Evolutionary conservation across 1,140 invertebrate species (phyloP), one percentile per base, ranked within the genome.

Genomic region (Bombyx mori): DNA sequence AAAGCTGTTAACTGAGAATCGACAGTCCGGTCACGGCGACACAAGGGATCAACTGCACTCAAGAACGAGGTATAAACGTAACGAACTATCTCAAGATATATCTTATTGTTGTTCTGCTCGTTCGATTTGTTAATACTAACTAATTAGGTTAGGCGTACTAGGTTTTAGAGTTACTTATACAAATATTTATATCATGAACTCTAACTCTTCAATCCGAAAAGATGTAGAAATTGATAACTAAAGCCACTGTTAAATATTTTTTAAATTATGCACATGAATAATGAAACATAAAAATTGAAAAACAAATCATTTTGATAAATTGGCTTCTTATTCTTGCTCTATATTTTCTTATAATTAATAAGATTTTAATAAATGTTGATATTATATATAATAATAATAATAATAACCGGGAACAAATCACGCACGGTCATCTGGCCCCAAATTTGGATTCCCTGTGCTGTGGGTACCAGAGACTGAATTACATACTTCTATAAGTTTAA

Each of bases 1-100:
- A 85, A 82, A 79, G 70, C 69, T 74, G 79, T 81, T 82, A 82
- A 74, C 73, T 66, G 57, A 53, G 52, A 61, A 82, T 85, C 75
- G 63, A 77, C 55, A 85, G 77, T 79, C 82, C 68, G 66, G 78
- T 79, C 82, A 82, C 82, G 82, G 54, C 65, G 62, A 60, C 65
- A 59, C 63, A 60, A 62, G 71, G 75, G 75, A 79, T 83, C 79
- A 78, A 83, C 67, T 81, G 78, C 75, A 82, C 69, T 77, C 48
- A 57, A 44, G 54, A 45, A 26, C n/a, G 43, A 56, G 67, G 22
- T 62, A 58, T 61, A 79, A 70, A 73, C 52, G 67, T 58, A 53
- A 50, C 45, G 52, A 45, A 8, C 42, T 10, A 60, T 63, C 51
- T 62, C 22, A 52, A 61, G 57, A 72, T 61, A 62, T 50, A 22